Evolutionary conservation across 2,113 vertebrate species (phyloP), one percentile per base, ranked within the genome.

Genomic region (Crocuta crocuta): DNA sequence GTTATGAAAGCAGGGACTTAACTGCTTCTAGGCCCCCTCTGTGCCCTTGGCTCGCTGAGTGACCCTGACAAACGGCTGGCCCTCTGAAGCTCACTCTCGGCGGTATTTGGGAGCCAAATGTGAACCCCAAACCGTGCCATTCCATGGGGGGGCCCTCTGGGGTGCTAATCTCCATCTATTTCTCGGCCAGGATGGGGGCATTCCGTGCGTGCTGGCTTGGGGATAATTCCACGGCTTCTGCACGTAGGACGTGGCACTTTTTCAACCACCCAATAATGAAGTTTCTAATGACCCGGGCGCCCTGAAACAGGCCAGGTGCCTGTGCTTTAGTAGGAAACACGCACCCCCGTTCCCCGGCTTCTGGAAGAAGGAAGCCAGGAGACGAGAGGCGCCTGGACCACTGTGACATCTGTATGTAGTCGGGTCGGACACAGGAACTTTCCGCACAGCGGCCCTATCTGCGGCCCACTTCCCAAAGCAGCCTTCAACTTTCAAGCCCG

Each of bases 401-500:
- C 0, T 0, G 53, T 2, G 17, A 21, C 35, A 4, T 21, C 48
- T 65, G 74, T 1, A 0, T 0, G 74, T 0, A 28, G 0, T 3
- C 1, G 23, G n/a, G 84, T 17, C 3, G 0, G n/a, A 79, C 70
- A 53, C 53, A 88, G 71, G 2, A 10, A 26, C 66, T 19, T 12
- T 33, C 83, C 31, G 12, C 81, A 12, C 10, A 43, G 28, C 39
- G 11, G 19, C 15, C 53, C 85, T 53, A 0, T 17, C 70, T 26
- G 5, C 3, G 7, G 73, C 39, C 66, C 33, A 19, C 84, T 85
- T 90, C 82, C 83, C 81, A 81, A 81, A 96, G 78, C 83, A n/a
- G 89, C 86, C 89, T 39, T 90, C 96, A 97, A 39, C 96, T 78
- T 97, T 92, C 96, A 65, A 48, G 92, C 93, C 88, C 19, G 9